Conservation (phyloP, 2,888 invertebrate genomes). For the Ectemnius continuus region DNA sequence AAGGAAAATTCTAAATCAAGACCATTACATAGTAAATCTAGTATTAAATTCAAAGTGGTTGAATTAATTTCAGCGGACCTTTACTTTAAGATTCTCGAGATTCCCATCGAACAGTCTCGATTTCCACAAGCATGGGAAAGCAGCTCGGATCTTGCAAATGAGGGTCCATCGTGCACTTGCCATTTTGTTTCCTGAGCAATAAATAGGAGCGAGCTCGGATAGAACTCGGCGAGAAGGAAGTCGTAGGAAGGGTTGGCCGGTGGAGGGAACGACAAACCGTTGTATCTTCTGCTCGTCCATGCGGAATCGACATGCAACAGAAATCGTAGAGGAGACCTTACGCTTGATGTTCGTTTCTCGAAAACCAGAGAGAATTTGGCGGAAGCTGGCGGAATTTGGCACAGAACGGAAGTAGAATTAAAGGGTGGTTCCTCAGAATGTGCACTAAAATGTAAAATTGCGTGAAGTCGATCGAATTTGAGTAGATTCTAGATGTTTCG, state of each 20-base stretch:
- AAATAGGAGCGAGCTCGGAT: conserved; percentile 39
- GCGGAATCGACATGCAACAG: conserved; percentile 62
- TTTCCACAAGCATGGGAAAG: conserved; percentile 35
- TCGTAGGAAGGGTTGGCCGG: conserved; percentile 35
- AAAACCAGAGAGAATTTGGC: conserved; percentile 1
- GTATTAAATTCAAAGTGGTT: too few relatives aligned
- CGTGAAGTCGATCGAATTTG: too few relatives aligned
- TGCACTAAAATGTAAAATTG: conserved; percentile 9
- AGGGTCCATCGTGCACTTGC: conserved; percentile 55
- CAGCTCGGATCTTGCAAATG: conserved; percentile 60
- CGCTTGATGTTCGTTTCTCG: conserved; percentile 26
- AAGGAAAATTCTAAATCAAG: too few relatives aligned
- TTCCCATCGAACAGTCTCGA: neutral
- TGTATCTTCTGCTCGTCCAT: conserved; percentile 63
- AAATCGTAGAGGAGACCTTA: conserved; percentile 59
- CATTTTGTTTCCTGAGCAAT: conserved; percentile 60
- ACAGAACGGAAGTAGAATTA: too few relatives aligned
- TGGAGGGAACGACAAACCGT: conserved; percentile 45
- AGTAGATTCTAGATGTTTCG: too few relatives aligned
- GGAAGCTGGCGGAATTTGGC: too few relatives aligned
- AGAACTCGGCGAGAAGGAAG: conserved; percentile 10
- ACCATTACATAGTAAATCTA: too few relatives aligned
- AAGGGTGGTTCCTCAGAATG: conserved; percentile 11
- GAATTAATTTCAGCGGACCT: too few relatives aligned
- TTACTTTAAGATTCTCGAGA: too few relatives aligned